Evolutionary conservation across 1,140 invertebrate genomes (phyloP).

Genomic region (Nymphalis io): DNA sequence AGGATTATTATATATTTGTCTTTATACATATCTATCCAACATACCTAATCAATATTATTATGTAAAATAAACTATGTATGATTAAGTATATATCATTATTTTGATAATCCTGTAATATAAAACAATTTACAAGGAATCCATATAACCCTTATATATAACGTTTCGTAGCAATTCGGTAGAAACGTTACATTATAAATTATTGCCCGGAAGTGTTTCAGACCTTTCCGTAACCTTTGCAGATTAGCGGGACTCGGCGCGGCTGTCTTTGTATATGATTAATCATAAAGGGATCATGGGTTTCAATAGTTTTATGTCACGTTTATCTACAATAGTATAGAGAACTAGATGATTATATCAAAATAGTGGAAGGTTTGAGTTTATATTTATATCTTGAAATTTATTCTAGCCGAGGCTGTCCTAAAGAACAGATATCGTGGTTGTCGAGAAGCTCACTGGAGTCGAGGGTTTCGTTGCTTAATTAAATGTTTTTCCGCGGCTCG

Average conservation of each 20-base stretch:
- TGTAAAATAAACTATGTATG: background rate
- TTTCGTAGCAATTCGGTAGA: background rate
- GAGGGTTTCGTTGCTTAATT: no score
- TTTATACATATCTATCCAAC: no score
- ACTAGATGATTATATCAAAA: no score
- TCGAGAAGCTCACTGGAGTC: no score
- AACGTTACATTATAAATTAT: background rate
- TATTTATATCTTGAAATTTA: no score
- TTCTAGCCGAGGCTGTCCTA: no score
- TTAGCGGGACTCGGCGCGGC: background rate
- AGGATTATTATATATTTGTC: no score
- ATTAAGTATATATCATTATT: background rate
- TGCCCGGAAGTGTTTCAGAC: conserved; percentile 9
- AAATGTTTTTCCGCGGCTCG: no score
- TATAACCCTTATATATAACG: background rate
- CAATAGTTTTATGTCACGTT: background rate
- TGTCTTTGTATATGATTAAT: conserved; percentile 15
- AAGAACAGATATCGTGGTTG: background rate
- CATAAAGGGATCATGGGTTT: background rate
- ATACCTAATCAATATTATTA: background rate
- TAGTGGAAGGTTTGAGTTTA: no score
- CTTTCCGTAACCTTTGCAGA: conserved; percentile 14
- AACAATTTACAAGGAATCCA: background rate
- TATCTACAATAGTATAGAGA: background rate
- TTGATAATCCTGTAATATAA: background rate